Base-by-base conservation (phyloP, 2,797 vertebrate genomes). In the Xiphophorus birchmanni region DNA sequence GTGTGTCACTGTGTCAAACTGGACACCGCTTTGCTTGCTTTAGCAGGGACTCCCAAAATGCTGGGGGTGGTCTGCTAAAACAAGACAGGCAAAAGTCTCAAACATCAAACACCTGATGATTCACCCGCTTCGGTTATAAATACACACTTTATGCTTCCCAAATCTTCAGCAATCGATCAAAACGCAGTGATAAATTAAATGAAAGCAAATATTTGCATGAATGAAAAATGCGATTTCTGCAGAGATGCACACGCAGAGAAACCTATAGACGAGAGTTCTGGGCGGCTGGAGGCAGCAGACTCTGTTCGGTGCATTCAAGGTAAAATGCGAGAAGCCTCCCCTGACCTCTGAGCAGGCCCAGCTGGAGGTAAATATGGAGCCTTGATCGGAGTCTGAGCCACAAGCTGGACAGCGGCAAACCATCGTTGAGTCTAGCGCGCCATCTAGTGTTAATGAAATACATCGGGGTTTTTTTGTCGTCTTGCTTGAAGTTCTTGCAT, bases 1-100 rank as follows among this genome's bases (percentile, higher is more conserved):
- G 78, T 18, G 83, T 69, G 74, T 48, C 29, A 40, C 50, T 42
- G 82, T 76, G 83, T 77, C 81, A 82, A 67, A 82, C 80, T 84
- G 86, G 84, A 89, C 87, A 74, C 84, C 73, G 73, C 60, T 84
- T 73, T 91, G 89, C 75, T 87, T 83, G 83, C 80, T 82, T 89
- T 81, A 50, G 78, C 88, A 84, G 80, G 9, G 35, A 52, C 84
- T 73, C 75, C 32, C 77, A 74, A 78, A 80, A 86, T 84, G 84
- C 79, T 74, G 75, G 26, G 71, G 40, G 74, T 82, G 79, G 84
- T 13, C 40, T 75, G 78, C 84, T 78, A 80, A 69, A 88, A 81
- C 84, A 89, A 48, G 10, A 67, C 26, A 8, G 67, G 15, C 75
- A 69, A 76, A 77, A 69, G 67, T 58, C 48, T 71, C 0, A 45